Evolutionary conservation across 92 coral and sea anemone species (phyloP).

Genomic region (Porites lobata): DNA sequence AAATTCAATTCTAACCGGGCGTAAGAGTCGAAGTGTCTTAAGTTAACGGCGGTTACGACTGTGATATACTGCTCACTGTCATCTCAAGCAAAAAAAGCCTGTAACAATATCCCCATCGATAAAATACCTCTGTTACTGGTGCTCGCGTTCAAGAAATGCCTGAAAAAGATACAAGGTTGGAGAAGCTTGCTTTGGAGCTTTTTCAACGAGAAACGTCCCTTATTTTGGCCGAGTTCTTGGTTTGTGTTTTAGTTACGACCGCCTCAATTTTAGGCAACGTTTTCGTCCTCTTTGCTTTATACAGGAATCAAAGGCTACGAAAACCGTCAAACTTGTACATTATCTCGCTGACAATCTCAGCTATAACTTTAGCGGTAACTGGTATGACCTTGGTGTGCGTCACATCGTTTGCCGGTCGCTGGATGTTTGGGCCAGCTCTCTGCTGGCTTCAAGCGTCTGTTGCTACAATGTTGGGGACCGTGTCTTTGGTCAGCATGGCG

Average conservation of each 20-base stretch:
- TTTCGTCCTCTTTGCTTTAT: slow-evolving; percentile 59
- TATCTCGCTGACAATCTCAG: slow-evolving; percentile 50
- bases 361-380: slow-evolving; percentile 39
- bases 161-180: background rate
- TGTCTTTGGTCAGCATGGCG: slow-evolving; percentile 41
- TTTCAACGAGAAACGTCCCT: slow-evolving; percentile 3
- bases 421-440: slow-evolving; percentile 46
- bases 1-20: too few species aligned
- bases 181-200: slow-evolving; percentile 21
- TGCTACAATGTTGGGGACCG: slow-evolving; percentile 51
- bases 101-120: too few species aligned
- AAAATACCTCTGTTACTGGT: too few species aligned
- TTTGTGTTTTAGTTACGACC: background rate
- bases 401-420: slow-evolving; percentile 41
- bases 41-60: too few species aligned
- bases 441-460: slow-evolving; percentile 65
- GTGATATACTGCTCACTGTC: too few species aligned
- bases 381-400: slow-evolving; percentile 52
- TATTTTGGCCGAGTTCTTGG: slow-evolving; percentile 25
- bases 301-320: slow-evolving; percentile 56
- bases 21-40: too few species aligned
- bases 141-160: slow-evolving; percentile 1
- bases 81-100: too few species aligned
- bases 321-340: slow-evolving; percentile 54
- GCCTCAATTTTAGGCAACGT: slow-evolving; percentile 50